Base-by-base conservation (phyloP, 2,888 invertebrate genomes). In the Archips crataeganus region DNA sequence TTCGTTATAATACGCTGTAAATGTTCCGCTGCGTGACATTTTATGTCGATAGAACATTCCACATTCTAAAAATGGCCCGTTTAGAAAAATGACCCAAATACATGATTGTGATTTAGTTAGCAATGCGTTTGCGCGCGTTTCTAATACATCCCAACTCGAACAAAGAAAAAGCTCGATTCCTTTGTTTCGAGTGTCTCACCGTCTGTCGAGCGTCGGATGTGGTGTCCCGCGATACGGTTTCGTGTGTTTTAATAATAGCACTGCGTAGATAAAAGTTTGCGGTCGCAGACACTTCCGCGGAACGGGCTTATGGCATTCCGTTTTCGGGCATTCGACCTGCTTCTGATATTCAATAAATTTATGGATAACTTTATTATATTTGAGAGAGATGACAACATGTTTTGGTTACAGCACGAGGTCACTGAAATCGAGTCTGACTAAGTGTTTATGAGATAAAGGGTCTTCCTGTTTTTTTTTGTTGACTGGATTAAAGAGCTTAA, bases 251-350 rank as follows among this genome's bases (percentile, higher is more conserved):
- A 73, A 75, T 79, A 76, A 78, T 74, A 72, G 74, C 15, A 67
- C 66, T 70, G 51, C 65, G 78, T 80, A 81, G 84, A 85, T 84
- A 84, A 84, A 71, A 79, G 79, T 79, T 79, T 80, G 82, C 79
- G 83, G 82, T 80, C 74, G 77, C 72, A 75, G 80, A 84, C 83
- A 81, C 84, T 87, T 87, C 86, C 86, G 81, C 76, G 81, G 82
- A 84, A 76, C 67, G 60, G 34, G 70, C 66, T 61, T 42, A 54
- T 45, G 36, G 47, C 32, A 36, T 51, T 36, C 59, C 39, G 34
- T 54, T 69, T 74, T 74, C 39, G 69, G 69, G 49, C 23, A 54
- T 49, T 60, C 51, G 65, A 65, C 70, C 71, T 65, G 71, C 36
- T 71, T 71, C 64, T 59, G 36, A 71, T 71, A 47, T 36, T 13